Conservation (phyloP, 2,113 vertebrate genomes). For the Raja brachyura region DNA sequence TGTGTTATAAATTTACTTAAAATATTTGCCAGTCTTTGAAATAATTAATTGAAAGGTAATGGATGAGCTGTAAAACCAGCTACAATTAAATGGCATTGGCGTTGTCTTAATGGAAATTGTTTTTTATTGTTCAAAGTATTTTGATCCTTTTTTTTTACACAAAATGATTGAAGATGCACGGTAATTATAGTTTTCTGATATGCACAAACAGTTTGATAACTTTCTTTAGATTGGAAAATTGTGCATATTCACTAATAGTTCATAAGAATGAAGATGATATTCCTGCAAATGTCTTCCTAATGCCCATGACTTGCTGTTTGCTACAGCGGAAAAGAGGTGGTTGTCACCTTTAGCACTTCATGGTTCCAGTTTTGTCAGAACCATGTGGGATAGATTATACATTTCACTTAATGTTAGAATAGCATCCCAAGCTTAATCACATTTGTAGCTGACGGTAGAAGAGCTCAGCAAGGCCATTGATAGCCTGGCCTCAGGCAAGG, state of each 20-base stretch:
- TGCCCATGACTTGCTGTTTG: not conserved
- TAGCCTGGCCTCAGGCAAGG: too few species aligned
- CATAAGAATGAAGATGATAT: not conserved
- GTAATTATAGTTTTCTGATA: not conserved
- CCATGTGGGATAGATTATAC: not conserved
- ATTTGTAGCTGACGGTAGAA: too few species aligned
- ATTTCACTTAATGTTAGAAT: not conserved
- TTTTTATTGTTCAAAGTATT: not conserved
- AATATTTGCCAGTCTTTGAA: not conserved
- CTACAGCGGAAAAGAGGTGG: not conserved
- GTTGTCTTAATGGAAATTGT: not conserved
- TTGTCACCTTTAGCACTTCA: not conserved
- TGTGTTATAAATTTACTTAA: not conserved
- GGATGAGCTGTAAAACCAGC: too few species aligned
- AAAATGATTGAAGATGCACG: not conserved
- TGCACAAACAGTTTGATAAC: not conserved
- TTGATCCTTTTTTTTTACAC: not conserved
- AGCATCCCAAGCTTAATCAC: not conserved
- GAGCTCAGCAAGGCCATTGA: too few species aligned
- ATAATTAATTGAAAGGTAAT: not conserved
- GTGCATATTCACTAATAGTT: too few species aligned
- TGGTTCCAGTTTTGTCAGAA: not conserved
- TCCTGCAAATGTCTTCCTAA: not conserved
- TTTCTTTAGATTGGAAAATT: too few species aligned
- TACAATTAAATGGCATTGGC: not conserved